Percentiles rank a stretch among this genome's conserved stretches.
Evolutionary conservation across 2,113 vertebrate genomes (phyloP).

Genomic region (Xerus inauris): DNA sequence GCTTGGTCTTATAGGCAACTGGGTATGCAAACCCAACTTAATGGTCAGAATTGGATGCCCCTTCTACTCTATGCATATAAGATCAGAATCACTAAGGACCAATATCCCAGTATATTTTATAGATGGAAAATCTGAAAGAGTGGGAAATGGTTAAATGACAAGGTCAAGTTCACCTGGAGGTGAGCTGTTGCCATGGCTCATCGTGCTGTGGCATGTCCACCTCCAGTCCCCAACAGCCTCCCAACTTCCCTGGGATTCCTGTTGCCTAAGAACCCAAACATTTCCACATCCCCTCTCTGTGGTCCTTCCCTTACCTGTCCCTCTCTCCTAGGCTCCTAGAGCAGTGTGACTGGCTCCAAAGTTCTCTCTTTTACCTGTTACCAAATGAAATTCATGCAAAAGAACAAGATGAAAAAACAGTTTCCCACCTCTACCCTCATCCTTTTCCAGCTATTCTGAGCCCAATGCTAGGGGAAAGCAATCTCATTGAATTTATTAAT

Average conservation of each 20-base stretch:
- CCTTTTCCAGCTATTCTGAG: background rate
- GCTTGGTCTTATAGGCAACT: background rate
- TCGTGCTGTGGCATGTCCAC: fast-evolving
- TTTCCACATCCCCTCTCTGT: background rate
- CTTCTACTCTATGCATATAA: background rate
- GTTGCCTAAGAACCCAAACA: background rate
- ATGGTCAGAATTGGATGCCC: too few relatives aligned
- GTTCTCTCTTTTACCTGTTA: background rate
- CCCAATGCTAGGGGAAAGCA: background rate
- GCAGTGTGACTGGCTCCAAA: background rate
- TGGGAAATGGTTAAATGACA: background rate
- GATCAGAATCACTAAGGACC: background rate
- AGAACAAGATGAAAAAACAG: too few relatives aligned
- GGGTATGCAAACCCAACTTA: background rate
- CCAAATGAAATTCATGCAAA: background rate
- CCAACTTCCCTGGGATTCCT: fast-evolving
- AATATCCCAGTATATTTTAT: background rate
- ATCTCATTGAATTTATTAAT: too few relatives aligned
- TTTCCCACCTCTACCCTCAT: fast-evolving
- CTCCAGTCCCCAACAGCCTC: too few relatives aligned
- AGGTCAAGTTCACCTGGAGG: background rate
- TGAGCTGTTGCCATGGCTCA: fast-evolving
- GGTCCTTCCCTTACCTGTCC: background rate
- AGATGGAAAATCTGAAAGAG: background rate
- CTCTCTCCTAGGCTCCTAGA: background rate